phyloP scores from a whole-genome alignment of 1,140 invertebrate genomes.

The Coelopa frigida region DNA sequence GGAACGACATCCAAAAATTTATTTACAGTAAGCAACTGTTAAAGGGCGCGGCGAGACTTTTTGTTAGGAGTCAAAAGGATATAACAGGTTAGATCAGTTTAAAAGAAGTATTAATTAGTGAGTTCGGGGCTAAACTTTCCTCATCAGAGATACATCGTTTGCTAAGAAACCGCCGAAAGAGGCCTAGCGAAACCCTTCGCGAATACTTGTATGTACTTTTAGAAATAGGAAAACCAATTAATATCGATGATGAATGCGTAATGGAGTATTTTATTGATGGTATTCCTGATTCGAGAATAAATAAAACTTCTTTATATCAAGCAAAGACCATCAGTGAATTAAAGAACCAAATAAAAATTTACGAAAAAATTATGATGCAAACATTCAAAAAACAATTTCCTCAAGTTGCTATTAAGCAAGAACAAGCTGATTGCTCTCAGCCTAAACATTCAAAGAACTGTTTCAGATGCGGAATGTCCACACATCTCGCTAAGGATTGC shows the following conservation, averaged over 20 bases:
- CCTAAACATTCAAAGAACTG: too few species aligned
- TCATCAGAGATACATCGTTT: neutral
- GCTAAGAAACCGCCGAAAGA: neutral
- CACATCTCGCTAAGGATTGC: too few species aligned
- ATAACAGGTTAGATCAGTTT: neutral
- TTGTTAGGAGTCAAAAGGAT: slow-evolving; percentile 3
- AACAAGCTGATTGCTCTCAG: too few species aligned
- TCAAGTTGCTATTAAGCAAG: too few species aligned
- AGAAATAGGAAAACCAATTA: neutral
- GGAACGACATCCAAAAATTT: slow-evolving; percentile 7
- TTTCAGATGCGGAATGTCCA: too few species aligned
- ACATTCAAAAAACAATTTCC: too few species aligned
- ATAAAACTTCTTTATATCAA: slow-evolving; percentile 1
- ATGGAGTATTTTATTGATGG: slow-evolving; percentile 9
- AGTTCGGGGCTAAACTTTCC: neutral
- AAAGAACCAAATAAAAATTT: too few species aligned
- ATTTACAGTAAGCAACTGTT: slow-evolving; percentile 8
- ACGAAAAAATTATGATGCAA: too few species aligned
- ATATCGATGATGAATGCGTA: slow-evolving; percentile 4
- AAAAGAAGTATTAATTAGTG: neutral
- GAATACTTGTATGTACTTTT: slow-evolving; percentile 9
- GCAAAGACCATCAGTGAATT: too few species aligned
- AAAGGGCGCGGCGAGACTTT: slow-evolving; percentile 3
- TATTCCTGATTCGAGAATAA: neutral
- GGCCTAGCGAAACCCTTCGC: neutral